Evolutionary conservation across 2,797 vertebrate genomes (phyloP).

Genomic region (Podargus strigoides): DNA sequence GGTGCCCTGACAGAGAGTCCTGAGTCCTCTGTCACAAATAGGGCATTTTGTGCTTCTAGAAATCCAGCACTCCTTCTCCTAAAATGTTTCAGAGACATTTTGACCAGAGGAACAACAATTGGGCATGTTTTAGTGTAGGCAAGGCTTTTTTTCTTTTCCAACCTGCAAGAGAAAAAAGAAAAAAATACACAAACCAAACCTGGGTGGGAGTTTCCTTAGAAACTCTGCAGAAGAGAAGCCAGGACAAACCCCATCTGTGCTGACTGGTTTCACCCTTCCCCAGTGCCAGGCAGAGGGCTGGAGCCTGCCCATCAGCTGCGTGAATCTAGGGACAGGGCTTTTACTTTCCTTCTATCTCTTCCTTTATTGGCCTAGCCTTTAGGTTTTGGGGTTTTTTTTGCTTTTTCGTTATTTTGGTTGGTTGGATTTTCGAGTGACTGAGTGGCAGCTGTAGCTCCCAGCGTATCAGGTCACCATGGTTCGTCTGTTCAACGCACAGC

Average conservation of each 20-base stretch:
- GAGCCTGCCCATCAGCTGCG: neutral
- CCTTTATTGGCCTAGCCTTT: neutral
- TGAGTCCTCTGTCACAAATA: neutral
- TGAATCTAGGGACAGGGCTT: neutral
- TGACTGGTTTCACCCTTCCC: neutral
- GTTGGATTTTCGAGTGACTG: neutral
- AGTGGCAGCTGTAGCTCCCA: neutral
- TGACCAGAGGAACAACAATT: neutral
- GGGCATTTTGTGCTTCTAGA: neutral
- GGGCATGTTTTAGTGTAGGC: neutral
- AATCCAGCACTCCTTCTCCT: neutral
- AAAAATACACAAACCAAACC: no score
- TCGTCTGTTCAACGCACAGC: neutral
- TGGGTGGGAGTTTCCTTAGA: neutral
- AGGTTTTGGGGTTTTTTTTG: neutral
- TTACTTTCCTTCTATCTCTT: neutral
- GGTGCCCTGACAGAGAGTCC: neutral
- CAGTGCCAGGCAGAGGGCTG: neutral
- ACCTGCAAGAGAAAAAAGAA: neutral
- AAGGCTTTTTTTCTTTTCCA: neutral
- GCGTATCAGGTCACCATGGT: neutral
- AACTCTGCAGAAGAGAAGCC: neutral
- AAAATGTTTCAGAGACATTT: conserved; percentile 5
- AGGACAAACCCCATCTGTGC: neutral
- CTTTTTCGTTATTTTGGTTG: no score